Evolutionary conservation across 1,140 invertebrate species (phyloP).

Genomic region (Brachionus angularis): DNA sequence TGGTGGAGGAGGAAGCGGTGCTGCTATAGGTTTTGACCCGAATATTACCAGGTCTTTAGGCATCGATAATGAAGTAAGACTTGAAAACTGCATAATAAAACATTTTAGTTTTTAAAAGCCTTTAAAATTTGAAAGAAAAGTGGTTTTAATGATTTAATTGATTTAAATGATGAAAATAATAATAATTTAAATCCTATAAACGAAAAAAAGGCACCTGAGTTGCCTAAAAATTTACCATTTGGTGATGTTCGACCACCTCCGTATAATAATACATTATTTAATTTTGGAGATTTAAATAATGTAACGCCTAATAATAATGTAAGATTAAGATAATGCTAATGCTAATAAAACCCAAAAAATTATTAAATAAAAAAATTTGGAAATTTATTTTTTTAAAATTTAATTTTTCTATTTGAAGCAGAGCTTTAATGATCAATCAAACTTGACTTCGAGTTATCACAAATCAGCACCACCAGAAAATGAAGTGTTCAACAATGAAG

Average conservation of each 20-base stretch:
- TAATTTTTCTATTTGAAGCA: too few species aligned
- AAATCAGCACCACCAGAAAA: background rate
- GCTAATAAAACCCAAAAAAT: too few species aligned
- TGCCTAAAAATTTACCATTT: constrained; percentile 16
- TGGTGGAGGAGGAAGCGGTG: constrained; percentile 62
- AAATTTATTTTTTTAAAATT: too few species aligned
- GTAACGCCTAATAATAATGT: too few species aligned
- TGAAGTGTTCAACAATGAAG: background rate
- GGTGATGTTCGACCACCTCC: constrained; percentile 32
- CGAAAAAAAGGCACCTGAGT: constrained; percentile 1
- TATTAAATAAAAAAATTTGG: too few species aligned
- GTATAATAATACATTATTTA: constrained; percentile 28
- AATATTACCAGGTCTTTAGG: too few species aligned
- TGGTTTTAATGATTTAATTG: constrained; percentile 27
- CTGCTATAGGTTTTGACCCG: constrained; percentile 7
- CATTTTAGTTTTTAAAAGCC: background rate
- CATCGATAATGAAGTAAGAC: constrained; percentile 5
- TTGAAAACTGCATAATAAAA: background rate
- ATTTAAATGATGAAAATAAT: constrained; percentile 1
- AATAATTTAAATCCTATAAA: too few species aligned
- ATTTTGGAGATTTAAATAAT: too few species aligned
- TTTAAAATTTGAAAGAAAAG: background rate
- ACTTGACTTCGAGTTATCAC: background rate
- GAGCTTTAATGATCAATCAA: too few species aligned
- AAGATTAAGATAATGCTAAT: too few species aligned